Base-by-base conservation (phyloP, 2,113 vertebrate genomes). In the Mormyrus iriodes region DNA sequence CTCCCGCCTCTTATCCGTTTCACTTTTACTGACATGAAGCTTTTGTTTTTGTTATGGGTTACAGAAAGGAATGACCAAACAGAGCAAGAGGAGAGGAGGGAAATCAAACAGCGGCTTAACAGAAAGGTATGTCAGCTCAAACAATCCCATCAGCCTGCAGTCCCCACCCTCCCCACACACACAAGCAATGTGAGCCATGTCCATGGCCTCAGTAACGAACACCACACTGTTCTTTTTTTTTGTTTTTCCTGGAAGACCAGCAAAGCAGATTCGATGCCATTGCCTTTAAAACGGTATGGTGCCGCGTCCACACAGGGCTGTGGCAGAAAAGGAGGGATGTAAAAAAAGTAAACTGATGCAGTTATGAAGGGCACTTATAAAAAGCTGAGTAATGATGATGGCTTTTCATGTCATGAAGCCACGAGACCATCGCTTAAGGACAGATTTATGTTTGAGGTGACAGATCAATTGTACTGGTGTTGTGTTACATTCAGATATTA, bases 61-160 rank as follows among this genome's bases (percentile, higher is more conserved):
- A 44, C 96, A 99, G 98, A 99, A 93, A 97, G 98, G 92, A 99
- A 99, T 90, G 98, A 99, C 91, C 98, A 98, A 95, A 97, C 95
- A 9, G 98, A 99, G 76, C 97, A 99, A 91, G 98, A 99, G 84
- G 98, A 99, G 94, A 96, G 97, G 91, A 95, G 98, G 65, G 98
- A 99, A 93, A 98, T 99, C 93, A 99, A 99, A 92, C 98, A 99
- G 92, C 95, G 98, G 88, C 93, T 99, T 89, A 99, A 98, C 73
- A 97, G 98, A 95, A 99, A 99, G 97, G 98, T 99, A 95, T 2
- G 17, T 55, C 58, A 10, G 69, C 85, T 52, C 4, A 0, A 55
- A n/a, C 12, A 86, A 87, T n/a, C 82, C 88, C 27, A 76, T 55
- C 21, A 42, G 73, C 44, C n/a, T 44, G 4, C 89, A 89, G 89